phyloP scores from a whole-genome alignment of 1,140 invertebrate species.

The Trypoxylus dichotomus region DNA sequence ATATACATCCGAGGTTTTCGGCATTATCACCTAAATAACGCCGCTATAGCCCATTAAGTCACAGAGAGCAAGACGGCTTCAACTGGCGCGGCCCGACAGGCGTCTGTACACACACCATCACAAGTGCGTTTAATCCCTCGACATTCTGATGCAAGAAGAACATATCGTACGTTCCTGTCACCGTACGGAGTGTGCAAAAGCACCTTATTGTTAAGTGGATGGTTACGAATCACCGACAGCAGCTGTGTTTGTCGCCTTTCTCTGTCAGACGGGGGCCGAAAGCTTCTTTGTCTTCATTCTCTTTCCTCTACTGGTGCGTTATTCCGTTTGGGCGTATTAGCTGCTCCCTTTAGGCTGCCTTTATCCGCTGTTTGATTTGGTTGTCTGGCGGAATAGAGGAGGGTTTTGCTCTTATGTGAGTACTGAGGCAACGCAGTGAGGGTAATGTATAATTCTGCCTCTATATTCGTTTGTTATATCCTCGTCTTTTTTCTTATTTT shows the following conservation, averaged over 20 bases:
- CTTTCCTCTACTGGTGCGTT: background rate
- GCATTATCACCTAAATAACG: background rate
- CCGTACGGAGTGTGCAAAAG: background rate
- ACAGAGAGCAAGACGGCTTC: background rate
- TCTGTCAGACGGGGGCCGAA: background rate
- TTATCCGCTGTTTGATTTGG: too few species aligned
- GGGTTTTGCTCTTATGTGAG: background rate
- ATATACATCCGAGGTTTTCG: too few species aligned
- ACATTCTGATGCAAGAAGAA: background rate
- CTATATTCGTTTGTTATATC: too few species aligned
- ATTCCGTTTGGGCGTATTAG: too few species aligned
- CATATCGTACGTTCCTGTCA: background rate
- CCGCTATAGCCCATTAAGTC: background rate
- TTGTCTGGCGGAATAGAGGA: background rate
- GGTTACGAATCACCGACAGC: background rate
- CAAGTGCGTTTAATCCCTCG: background rate
- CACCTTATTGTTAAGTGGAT: constrained; percentile 6
- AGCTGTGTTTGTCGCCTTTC: constrained; percentile 1
- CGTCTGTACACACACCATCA: background rate
- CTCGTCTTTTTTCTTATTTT: too few species aligned
- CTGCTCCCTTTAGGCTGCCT: too few species aligned
- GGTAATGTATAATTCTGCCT: too few species aligned
- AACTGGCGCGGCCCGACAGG: background rate
- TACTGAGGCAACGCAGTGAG: background rate
- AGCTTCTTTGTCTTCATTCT: background rate